Conservation (phyloP, 2,888 invertebrate species). For the Platycnemis pennipes region DNA sequence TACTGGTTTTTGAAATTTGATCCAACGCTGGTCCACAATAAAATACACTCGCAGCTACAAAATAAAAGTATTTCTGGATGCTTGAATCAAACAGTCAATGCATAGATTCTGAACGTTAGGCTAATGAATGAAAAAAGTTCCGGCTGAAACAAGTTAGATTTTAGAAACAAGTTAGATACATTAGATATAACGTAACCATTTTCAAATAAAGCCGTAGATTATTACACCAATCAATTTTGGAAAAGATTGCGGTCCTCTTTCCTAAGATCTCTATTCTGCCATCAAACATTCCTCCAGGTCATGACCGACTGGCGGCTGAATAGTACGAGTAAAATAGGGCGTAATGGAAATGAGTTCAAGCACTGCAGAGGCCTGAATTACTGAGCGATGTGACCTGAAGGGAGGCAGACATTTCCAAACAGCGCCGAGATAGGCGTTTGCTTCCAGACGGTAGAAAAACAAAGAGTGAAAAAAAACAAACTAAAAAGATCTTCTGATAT, state of each 20-base stretch:
- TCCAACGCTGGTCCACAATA: too few species aligned
- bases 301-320: background rate
- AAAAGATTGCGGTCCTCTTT: background rate
- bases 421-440: background rate
- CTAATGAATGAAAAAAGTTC: too few species aligned
- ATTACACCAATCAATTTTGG: background rate
- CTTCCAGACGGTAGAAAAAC: background rate
- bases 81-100: too few species aligned
- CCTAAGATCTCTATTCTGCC: background rate
- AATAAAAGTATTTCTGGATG: too few species aligned
- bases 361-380: background rate
- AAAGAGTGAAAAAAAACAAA: background rate
- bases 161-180: too few species aligned
- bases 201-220: too few species aligned
- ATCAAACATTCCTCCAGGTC: background rate
- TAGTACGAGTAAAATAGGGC: background rate
- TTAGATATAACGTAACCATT: too few species aligned
- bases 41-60: too few species aligned
- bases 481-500: background rate
- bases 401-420: background rate
- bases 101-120: too few species aligned
- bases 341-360: background rate
- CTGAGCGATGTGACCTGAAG: background rate
- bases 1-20: too few species aligned
- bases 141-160: too few species aligned